Evolutionary conservation across 37 sponge, comb jelly and placozoan genomes (phyloP).

Genomic region (Hexactinellida sp.): DNA sequence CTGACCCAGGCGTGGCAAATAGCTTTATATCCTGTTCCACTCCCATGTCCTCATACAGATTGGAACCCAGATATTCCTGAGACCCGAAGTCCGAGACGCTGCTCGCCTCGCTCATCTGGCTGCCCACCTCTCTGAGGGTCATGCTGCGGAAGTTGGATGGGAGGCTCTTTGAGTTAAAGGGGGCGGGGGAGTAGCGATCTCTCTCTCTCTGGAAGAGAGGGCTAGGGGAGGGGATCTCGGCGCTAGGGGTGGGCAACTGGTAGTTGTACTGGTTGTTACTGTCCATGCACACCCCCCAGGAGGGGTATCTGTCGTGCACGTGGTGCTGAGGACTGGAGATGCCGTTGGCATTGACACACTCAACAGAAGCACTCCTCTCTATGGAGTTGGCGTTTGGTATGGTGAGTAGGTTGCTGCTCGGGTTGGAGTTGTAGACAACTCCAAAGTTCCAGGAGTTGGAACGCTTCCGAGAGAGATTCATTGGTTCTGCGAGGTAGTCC

Average conservation of each 20-base stretch:
- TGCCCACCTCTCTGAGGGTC: background rate
- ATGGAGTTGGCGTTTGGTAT: background rate
- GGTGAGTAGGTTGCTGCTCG: background rate
- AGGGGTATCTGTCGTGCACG: background rate
- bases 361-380: background rate
- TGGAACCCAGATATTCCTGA: background rate
- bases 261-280: background rate
- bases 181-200: background rate
- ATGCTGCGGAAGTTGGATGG: background rate
- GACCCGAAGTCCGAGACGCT: background rate
- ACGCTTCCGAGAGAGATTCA: background rate
- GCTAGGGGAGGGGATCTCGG: background rate
- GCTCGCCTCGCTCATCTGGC: background rate
- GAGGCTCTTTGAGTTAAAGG: conserved; percentile 13
- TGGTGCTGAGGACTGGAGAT: background rate
- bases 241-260: background rate
- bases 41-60: background rate
- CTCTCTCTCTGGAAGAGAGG: background rate
- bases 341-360: conserved; percentile 3
- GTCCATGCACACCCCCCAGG: background rate
- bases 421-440: background rate
- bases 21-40: background rate
- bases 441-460: conserved; percentile 4
- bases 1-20: background rate
- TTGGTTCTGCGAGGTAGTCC: background rate